Evolutionary conservation across 2,113 vertebrate species (phyloP).

Genomic region (Pterocles burchelli): DNA sequence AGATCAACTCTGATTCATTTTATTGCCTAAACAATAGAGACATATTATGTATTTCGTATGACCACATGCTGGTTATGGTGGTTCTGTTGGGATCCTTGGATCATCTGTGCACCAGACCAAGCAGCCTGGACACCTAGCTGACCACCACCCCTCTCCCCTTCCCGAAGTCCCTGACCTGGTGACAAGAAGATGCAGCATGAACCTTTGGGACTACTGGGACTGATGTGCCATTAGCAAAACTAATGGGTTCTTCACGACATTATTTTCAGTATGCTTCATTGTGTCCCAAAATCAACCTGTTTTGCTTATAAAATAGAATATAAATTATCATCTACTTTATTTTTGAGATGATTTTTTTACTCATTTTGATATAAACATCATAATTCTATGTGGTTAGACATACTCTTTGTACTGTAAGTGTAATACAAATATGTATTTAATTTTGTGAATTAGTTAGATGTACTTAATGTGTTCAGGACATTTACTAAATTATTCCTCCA

Average conservation of each 20-base stretch:
- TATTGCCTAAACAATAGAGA: neutral
- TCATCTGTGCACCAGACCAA: neutral
- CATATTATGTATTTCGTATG: neutral
- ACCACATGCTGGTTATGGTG: neutral
- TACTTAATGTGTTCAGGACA: neutral
- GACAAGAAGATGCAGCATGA: rapidly evolving
- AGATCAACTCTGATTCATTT: neutral
- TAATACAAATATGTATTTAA: neutral
- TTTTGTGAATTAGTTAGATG: neutral
- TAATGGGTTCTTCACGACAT: neutral
- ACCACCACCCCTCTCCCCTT: neutral
- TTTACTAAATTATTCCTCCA: neutral
- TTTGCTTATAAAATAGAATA: neutral
- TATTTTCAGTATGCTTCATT: neutral
- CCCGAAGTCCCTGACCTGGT: neutral
- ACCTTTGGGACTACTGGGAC: no score
- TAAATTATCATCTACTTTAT: neutral
- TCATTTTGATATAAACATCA: neutral
- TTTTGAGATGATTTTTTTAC: neutral
- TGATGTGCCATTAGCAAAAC: neutral
- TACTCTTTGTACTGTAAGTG: neutral
- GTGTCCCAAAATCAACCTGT: neutral
- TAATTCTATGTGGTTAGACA: neutral
- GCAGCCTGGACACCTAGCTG: rapidly evolving
- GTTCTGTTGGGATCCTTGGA: neutral